Evolutionary conservation across 1,140 invertebrate genomes (phyloP), one percentile per base, ranked within the genome.

Genomic region (Lepidostoma basale): DNA sequence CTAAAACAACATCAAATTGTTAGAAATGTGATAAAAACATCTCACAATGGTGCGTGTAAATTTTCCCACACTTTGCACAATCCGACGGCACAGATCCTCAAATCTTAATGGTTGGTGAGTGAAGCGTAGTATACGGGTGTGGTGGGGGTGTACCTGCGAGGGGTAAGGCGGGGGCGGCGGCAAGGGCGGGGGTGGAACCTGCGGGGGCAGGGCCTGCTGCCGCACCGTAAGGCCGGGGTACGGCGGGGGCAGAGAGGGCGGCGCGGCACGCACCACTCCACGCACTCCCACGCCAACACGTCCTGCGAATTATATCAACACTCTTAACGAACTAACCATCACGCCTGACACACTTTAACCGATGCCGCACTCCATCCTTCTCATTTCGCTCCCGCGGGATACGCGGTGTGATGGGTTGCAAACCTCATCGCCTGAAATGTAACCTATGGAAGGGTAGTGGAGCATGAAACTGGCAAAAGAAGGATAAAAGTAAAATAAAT

Each of bases 101-200:
- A n/a, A 30, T 16, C 6, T 58, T 58, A 58, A 58, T 30, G 20
- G 16, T 33, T 14, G 28, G 28, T 2, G 12, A 14, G 0, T 25
- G 14, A 14, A 56, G 28, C 25, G 18, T 4, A 49, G 23, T 3
- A 49, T n/a, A n/a, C n/a, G n/a, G 5, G n/a, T 23, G 12, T 10
- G 20, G 25, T 58, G 68, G 39, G 39, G 49, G n/a, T 76, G 79
- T 12, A 82, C 78, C 63, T 83, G 84, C 26, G 85, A 87, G 54
- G 88, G 88, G 79, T 89, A 89, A 2, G 89, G 88, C 23, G 88
- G 88, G 12, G 87, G 88, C 20, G 85, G 85, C 23, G 74, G 88
- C n/a, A 87, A 88, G 30, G 85, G 86, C 23, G 71, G 56, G n/a
- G 40, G 69, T 0, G 54, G n/a, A n/a, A n/a, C n/a, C n/a, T n/a